Conservation (phyloP, 2,888 invertebrate genomes). For the Megamerina dolium region DNA sequence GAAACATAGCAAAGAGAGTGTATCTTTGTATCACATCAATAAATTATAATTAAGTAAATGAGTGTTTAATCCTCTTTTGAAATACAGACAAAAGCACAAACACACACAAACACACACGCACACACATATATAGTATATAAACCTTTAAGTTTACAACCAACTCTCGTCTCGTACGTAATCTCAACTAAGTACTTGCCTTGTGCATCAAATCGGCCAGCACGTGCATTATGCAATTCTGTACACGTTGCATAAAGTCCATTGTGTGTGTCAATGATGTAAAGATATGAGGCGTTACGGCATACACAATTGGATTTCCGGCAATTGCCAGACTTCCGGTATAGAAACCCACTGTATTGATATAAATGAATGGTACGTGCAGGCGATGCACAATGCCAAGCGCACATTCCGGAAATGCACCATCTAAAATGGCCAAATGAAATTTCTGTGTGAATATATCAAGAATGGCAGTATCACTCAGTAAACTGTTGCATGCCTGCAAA, state of each 20-base stretch:
- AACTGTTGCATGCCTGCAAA: constrained; percentile 61
- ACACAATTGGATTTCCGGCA: constrained; percentile 69
- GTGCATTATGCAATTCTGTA: constrained; percentile 58
- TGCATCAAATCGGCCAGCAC: constrained; percentile 56
- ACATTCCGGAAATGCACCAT: constrained; percentile 74
- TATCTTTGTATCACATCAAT: no score
- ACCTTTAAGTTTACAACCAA: no score
- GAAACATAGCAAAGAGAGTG: no score
- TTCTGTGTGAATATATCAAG: constrained; percentile 45
- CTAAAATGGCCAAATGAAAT: constrained; percentile 62
- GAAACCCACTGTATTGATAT: constrained; percentile 72
- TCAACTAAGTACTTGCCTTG: no score
- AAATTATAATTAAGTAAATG: no score
- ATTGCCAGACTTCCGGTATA: constrained; percentile 62
- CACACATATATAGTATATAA: no score
- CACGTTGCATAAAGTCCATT: constrained; percentile 53
- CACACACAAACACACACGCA: no score
- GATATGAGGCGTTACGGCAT: constrained; percentile 68
- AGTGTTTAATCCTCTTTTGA: no score
- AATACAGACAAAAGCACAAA: no score
- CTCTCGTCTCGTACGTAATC: no score
- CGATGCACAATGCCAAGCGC: constrained; percentile 63
- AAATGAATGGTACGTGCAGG: constrained; percentile 67
- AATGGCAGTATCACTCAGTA: constrained; percentile 57
- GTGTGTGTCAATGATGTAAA: constrained; percentile 60